phyloP scores from a whole-genome alignment of 2,113 vertebrate species.

The Corythornis vintsioides region DNA sequence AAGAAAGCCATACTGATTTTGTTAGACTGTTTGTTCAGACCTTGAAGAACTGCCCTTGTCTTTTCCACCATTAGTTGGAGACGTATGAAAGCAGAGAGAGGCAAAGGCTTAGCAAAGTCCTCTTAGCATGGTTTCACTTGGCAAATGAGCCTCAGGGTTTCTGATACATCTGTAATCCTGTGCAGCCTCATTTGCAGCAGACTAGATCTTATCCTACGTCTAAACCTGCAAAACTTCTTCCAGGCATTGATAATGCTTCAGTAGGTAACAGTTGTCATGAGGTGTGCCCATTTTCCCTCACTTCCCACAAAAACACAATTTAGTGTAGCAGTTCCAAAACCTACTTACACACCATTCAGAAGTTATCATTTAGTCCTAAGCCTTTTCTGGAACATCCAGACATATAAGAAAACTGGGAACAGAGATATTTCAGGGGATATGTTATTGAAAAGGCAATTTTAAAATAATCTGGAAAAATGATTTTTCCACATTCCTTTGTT shows the following conservation, averaged over 20 bases:
- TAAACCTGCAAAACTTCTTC: not conserved
- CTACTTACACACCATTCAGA: not conserved
- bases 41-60: not conserved
- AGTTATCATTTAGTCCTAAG: not conserved
- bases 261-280: not conserved
- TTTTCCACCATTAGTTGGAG: not conserved
- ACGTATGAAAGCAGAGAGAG: not conserved
- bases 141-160: not conserved
- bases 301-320: not conserved
- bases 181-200: not conserved
- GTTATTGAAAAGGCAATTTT: not conserved
- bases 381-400: not conserved
- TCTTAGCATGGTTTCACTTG: not conserved
- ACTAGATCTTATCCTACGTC: not conserved
- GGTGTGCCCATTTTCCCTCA: not conserved
- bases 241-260: not conserved
- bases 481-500: not conserved
- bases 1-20: not conserved
- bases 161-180: not conserved
- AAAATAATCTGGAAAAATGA: not conserved
- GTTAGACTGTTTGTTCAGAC: not conserved
- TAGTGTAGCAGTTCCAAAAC: not conserved
- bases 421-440: not conserved
- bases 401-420: not conserved
- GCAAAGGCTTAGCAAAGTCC: not conserved